A percentile compares a stretch with the other conserved stretches of the same genome.
phyloP scores from a whole-genome alignment of 2,888 invertebrate genomes.

The Pyrocoelia pectoralis region DNA sequence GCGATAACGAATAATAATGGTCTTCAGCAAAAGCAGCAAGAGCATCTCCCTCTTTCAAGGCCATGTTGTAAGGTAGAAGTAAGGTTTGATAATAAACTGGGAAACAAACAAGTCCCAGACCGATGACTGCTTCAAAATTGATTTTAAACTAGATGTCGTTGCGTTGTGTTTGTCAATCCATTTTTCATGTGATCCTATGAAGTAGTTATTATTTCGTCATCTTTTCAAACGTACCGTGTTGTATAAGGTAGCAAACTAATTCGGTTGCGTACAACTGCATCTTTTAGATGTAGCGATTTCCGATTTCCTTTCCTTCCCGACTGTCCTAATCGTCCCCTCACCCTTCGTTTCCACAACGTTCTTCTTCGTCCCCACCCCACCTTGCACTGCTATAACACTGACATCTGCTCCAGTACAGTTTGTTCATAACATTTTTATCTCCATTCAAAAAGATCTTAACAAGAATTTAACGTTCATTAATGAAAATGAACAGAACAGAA shows the following conservation, averaged over 20 bases:
- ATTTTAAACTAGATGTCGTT: constrained; percentile 9
- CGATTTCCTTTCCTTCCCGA: too few species aligned
- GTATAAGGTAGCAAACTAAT: too few species aligned
- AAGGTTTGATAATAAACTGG: constrained; percentile 29
- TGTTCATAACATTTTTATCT: constrained; percentile 18
- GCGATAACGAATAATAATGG: not conserved
- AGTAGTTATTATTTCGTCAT: too few species aligned
- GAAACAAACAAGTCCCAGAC: constrained; percentile 26
- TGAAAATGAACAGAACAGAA: too few species aligned
- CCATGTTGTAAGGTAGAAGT: constrained; percentile 49
- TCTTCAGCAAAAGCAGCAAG: constrained; percentile 52
- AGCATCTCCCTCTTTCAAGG: constrained; percentile 52
- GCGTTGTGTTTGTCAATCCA: not conserved
- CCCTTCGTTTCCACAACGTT: too few species aligned
- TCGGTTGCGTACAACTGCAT: too few species aligned
- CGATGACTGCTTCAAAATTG: constrained; percentile 13
- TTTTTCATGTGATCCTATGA: not conserved
- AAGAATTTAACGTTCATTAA: too few species aligned
- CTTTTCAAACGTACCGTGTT: too few species aligned
- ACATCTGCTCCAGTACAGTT: constrained; percentile 37
- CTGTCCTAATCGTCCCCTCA: too few species aligned
- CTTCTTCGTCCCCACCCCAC: constrained; percentile 5
- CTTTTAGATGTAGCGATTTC: too few species aligned
- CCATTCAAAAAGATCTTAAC: too few species aligned
- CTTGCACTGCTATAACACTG: constrained; percentile 8